Conservation (phyloP, 2,888 invertebrate genomes). For the Mesorhabditis spiculigera region DNA sequence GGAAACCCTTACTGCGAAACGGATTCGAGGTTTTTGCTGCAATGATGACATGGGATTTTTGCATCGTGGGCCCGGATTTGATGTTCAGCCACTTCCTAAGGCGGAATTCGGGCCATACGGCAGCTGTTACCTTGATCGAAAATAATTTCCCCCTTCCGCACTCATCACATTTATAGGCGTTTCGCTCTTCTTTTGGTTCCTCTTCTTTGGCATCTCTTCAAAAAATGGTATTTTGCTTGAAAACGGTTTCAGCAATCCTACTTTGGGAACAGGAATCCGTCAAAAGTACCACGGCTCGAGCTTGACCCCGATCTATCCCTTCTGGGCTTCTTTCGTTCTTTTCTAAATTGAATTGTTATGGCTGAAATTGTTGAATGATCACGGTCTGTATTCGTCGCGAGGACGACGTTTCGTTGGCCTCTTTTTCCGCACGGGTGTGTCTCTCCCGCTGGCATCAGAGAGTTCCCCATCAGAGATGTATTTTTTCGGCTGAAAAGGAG, state of each 20-base stretch:
- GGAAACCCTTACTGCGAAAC: conserved; percentile 13
- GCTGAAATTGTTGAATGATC: too few species aligned
- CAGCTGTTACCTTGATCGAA: not conserved
- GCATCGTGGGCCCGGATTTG: conserved; percentile 10
- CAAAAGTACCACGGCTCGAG: conserved; percentile 26
- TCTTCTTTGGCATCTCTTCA: not conserved
- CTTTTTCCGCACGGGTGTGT: not conserved
- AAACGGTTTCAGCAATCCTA: not conserved
- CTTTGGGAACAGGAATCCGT: conserved; percentile 20
- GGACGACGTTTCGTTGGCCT: not conserved
- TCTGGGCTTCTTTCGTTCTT: not conserved
- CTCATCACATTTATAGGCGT: conserved; percentile 1
- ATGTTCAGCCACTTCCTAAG: conserved; percentile 12
- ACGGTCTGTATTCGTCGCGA: too few species aligned
- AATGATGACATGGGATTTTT: not conserved
- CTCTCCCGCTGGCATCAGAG: not conserved
- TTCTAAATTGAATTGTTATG: too few species aligned
- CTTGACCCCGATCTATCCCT: not conserved
- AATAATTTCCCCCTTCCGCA: not conserved
- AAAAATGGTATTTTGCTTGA: not conserved
- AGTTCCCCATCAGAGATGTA: not conserved
- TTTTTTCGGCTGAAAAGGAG: not conserved
- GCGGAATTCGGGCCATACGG: conserved; percentile 7
- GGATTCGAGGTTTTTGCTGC: conserved; percentile 9
- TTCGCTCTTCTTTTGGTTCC: not conserved